Percentiles rank a stretch among this genome's conserved stretches.
These are phyloP conservation scores for Silurus asotus DNA, from an alignment of 2,113 vertebrate genomes.

Conservation along the genomic window DNA sequence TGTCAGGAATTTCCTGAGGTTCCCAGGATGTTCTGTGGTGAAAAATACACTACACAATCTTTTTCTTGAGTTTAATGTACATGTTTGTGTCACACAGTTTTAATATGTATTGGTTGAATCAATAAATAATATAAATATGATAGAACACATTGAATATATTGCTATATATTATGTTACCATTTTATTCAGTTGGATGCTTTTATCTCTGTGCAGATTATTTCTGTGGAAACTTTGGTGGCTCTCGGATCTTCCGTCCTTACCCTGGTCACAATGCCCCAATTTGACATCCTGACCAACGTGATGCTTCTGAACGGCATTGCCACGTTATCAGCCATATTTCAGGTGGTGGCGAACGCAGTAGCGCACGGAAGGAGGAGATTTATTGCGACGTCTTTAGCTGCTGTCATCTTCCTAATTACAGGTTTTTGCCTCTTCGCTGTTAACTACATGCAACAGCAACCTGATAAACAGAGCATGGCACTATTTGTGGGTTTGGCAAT, in stretches of 20 bases:
- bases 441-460: slow-evolving; percentile 46
- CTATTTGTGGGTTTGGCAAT: slow-evolving; percentile 62
- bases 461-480: neutral
- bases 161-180: neutral
- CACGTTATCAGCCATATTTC: slow-evolving; percentile 48
- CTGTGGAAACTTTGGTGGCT: slow-evolving; percentile 49
- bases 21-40: too few species aligned
- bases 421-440: slow-evolving; percentile 60
- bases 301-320: slow-evolving; percentile 57
- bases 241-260: slow-evolving; percentile 52
- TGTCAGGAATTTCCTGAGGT: too few species aligned
- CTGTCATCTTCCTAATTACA: slow-evolving; percentile 55
- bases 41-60: neutral
- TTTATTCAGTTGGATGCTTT: neutral
- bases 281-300: slow-evolving; percentile 60
- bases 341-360: slow-evolving; percentile 23
- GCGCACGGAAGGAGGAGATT: slow-evolving; percentile 51
- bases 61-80: neutral
- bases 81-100: too few species aligned
- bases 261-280: slow-evolving; percentile 57
- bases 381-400: slow-evolving; percentile 45
- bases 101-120: neutral
- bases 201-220: slow-evolving; percentile 42
- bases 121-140: neutral
- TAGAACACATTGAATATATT: neutral